Evolutionary conservation across 2,797 vertebrate species (phyloP).

Genomic region (Gallinago stenura): DNA sequence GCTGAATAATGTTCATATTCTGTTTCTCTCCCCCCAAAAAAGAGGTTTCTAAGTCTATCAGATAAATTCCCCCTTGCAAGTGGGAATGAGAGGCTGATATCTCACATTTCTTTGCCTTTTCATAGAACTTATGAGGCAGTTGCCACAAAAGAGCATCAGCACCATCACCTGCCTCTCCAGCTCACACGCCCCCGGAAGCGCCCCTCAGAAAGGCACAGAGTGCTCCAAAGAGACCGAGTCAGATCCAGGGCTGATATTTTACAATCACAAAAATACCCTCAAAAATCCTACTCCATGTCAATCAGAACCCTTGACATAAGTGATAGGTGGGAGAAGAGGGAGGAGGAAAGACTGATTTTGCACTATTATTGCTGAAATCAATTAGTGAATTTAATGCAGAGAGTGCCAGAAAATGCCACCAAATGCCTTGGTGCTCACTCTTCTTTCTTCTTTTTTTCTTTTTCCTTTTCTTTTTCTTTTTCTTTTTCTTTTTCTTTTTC

Average conservation of each 20-base stretch:
- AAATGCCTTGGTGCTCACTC: background rate
- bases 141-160: background rate
- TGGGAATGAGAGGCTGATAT: background rate
- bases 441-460: accelerated
- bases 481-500: no score
- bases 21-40: background rate
- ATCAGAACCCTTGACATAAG: background rate
- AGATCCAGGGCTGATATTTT: slow-evolving; percentile 18
- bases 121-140: background rate
- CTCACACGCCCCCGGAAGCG: background rate
- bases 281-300: slow-evolving; percentile 39
- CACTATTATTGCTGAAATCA: background rate
- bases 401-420: background rate
- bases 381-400: background rate
- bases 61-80: background rate
- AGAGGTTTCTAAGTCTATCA: background rate
- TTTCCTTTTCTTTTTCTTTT: no score
- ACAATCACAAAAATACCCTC: slow-evolving; percentile 8
- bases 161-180: background rate
- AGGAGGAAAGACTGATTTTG: slow-evolving; percentile 4
- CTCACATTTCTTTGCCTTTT: background rate
- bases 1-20: background rate
- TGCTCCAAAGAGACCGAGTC: background rate
- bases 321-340: background rate
- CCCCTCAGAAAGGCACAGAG: background rate